Percentiles rank a stretch among this genome's conserved stretches.
Conservation (phyloP, 2,888 invertebrate genomes). For the Diachrysia chrysitis region DNA sequence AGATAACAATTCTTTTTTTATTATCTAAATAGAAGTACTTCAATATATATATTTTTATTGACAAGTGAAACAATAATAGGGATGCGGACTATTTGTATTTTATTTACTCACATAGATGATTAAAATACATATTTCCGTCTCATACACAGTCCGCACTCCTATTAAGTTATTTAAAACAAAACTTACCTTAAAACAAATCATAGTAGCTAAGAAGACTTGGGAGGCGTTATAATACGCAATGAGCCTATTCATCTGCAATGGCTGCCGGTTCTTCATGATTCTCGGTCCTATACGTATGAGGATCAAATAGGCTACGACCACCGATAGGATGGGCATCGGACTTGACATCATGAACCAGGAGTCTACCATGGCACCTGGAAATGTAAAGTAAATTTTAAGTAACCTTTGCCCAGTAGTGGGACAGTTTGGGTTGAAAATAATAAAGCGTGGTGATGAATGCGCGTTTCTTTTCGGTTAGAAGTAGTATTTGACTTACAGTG, state of each 20-base stretch:
- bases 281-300: slow-evolving; percentile 93
- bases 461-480: too few species aligned
- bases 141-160: too few species aligned
- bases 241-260: slow-evolving; percentile 91
- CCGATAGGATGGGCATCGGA: slow-evolving; percentile 91
- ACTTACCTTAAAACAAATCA: slow-evolving; percentile 81
- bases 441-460: too few species aligned
- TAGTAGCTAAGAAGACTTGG: slow-evolving; percentile 94
- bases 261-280: slow-evolving; percentile 92
- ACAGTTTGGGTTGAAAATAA: too few species aligned
- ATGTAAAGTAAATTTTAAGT: neutral
- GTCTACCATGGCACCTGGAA: slow-evolving; percentile 92
- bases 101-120: too few species aligned
- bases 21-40: too few species aligned
- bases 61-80: too few species aligned
- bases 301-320: slow-evolving; percentile 91
- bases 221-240: slow-evolving; percentile 95
- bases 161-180: neutral
- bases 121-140: too few species aligned
- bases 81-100: too few species aligned
- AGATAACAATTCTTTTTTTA: too few species aligned
- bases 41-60: too few species aligned
- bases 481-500: too few species aligned
- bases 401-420: neutral
- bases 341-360: slow-evolving; percentile 94